phyloP scores from a whole-genome alignment of 2,113 vertebrate species.

The Psettodes erumei region DNA sequence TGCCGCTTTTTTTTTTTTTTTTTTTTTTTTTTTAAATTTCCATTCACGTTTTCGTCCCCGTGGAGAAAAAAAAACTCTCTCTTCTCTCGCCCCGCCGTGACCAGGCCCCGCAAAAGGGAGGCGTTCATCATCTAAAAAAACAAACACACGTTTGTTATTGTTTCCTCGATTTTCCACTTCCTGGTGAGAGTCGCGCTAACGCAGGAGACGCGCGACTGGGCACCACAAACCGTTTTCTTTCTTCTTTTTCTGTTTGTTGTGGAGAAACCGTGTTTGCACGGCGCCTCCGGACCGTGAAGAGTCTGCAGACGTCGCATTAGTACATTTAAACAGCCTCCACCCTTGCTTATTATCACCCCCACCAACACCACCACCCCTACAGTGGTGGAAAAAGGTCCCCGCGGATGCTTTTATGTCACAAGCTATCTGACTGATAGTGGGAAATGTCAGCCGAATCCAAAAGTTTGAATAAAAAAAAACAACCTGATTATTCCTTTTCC shows the following conservation, averaged over 20 bases:
- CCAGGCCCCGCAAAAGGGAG: neutral
- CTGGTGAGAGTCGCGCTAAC: conserved; percentile 45
- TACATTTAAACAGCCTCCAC: conserved; percentile 58
- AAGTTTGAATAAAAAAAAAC: conserved; percentile 51
- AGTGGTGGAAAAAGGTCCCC: conserved; percentile 43
- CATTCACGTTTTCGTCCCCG: too few species aligned
- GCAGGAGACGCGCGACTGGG: conserved; percentile 23
- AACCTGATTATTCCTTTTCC: conserved; percentile 65
- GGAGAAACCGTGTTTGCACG: too few species aligned
- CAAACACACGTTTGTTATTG: conserved; percentile 49
- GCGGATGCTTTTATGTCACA: conserved; percentile 70
- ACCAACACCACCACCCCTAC: neutral
- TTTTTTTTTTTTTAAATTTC: too few species aligned
- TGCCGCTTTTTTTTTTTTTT: too few species aligned
- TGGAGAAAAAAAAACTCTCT: neutral
- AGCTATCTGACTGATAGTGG: conserved; percentile 63
- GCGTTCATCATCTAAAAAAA: conserved; percentile 34
- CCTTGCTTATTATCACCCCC: conserved; percentile 45
- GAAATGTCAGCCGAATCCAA: conserved; percentile 74
- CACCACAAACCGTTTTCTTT: neutral
- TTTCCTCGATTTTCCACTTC: conserved; percentile 23
- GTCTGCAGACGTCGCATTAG: conserved; percentile 40
- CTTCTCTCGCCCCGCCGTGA: conserved; percentile 15
- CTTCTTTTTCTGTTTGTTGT: conserved; percentile 47
- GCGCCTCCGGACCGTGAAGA: too few species aligned